phyloP scores from a whole-genome alignment of 2,113 vertebrate genomes.

The Cynocephalus volans region DNA sequence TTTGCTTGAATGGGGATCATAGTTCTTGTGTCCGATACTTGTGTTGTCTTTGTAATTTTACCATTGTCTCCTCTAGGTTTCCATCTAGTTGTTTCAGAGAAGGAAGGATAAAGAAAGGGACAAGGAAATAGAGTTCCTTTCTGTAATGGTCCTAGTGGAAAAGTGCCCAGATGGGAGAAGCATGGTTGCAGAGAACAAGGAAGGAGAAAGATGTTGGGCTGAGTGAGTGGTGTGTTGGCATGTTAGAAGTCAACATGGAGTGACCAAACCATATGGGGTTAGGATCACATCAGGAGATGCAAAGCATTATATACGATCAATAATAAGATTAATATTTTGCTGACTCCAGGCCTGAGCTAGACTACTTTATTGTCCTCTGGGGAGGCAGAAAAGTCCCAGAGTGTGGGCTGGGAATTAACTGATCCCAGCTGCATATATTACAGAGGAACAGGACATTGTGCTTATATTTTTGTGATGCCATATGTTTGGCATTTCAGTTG shows the following conservation, averaged over 20 bases:
- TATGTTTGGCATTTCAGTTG: slow-evolving; percentile 39
- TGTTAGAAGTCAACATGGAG: background rate
- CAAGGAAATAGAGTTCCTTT: background rate
- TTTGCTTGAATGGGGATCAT: background rate
- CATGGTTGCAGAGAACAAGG: background rate
- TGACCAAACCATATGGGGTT: background rate
- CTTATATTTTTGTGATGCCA: background rate
- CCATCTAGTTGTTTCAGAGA: background rate
- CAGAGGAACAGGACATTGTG: background rate
- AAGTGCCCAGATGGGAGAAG: background rate
- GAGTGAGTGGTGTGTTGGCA: background rate
- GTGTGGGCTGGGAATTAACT: background rate
- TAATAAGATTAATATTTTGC: background rate
- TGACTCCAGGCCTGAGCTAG: background rate
- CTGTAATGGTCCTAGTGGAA: background rate
- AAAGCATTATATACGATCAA: background rate
- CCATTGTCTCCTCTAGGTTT: background rate
- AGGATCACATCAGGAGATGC: background rate
- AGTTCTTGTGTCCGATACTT: background rate
- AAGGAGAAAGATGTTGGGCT: background rate
- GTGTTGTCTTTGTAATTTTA: background rate
- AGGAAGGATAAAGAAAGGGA: background rate
- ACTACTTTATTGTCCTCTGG: background rate
- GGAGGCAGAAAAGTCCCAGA: background rate
- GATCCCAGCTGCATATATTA: background rate